Conservation (phyloP, 2,888 invertebrate species). For the Drosophila kambysellisi region DNA sequence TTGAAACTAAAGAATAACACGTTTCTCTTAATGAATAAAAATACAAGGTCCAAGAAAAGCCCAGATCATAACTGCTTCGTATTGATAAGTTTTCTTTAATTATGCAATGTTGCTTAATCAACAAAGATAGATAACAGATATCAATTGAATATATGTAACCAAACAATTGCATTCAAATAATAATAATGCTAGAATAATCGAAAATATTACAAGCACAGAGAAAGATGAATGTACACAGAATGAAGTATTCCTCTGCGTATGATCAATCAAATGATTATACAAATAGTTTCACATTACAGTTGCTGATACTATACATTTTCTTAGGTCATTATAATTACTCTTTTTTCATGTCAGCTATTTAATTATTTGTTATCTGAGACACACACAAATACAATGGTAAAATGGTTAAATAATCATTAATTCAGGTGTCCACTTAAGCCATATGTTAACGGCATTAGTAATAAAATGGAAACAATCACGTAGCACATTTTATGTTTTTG, state of each 20-base stretch:
- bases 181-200: background rate
- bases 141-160: too few species aligned
- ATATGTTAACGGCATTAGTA: background rate
- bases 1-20: background rate
- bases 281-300: constrained; percentile 1
- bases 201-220: background rate
- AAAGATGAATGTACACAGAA: background rate
- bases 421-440: background rate
- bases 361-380: constrained; percentile 6
- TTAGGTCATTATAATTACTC: background rate
- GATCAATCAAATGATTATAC: background rate
- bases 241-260: background rate
- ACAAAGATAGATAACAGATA: background rate
- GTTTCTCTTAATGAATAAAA: background rate
- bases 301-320: background rate
- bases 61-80: background rate
- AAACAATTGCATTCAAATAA: background rate
- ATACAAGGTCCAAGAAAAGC: background rate
- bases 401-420: background rate
- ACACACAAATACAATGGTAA: background rate
- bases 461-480: background rate
- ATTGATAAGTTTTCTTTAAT: background rate
- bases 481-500: background rate
- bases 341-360: background rate
- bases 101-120: background rate